phyloP scores from a whole-genome alignment of 2,113 vertebrate genomes.

The Pristiophorus japonicus region DNA sequence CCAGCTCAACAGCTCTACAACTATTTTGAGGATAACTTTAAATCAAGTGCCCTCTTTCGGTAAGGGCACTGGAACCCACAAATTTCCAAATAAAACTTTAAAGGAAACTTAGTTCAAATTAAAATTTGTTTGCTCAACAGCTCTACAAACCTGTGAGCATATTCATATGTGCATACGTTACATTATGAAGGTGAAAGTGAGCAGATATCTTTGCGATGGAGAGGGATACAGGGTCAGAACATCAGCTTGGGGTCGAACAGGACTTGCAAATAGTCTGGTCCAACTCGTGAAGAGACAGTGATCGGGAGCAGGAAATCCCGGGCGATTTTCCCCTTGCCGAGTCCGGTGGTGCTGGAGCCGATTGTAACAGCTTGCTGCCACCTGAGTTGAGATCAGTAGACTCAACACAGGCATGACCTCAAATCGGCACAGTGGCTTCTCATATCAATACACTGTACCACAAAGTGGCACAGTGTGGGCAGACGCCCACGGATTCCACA shows the following conservation, averaged over 20 bases:
- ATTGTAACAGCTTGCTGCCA: background rate
- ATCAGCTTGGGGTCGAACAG: too few species aligned
- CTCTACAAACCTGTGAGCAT: too few species aligned
- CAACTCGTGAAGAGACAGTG: background rate
- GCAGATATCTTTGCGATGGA: background rate
- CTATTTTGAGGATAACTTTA: too few species aligned
- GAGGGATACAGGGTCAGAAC: background rate
- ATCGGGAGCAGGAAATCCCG: too few species aligned
- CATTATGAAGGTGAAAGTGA: background rate
- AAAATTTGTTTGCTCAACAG: too few species aligned
- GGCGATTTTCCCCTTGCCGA: background rate
- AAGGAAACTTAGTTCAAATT: too few species aligned
- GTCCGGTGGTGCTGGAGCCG: background rate
- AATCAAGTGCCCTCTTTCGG: too few species aligned
- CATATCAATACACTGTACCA: background rate
- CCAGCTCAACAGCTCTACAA: too few species aligned
- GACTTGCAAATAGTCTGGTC: background rate
- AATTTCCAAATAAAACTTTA: too few species aligned
- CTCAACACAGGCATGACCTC: background rate
- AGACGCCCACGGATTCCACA: background rate
- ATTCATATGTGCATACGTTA: too few species aligned
- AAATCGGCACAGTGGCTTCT: background rate
- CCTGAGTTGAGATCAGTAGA: background rate
- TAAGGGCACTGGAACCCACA: too few species aligned
- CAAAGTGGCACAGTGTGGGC: background rate